These are phyloP conservation scores for Enteromius afrohamiltoni DNA, from an alignment of 2,797 vertebrate species.

Conservation along the genomic window DNA sequence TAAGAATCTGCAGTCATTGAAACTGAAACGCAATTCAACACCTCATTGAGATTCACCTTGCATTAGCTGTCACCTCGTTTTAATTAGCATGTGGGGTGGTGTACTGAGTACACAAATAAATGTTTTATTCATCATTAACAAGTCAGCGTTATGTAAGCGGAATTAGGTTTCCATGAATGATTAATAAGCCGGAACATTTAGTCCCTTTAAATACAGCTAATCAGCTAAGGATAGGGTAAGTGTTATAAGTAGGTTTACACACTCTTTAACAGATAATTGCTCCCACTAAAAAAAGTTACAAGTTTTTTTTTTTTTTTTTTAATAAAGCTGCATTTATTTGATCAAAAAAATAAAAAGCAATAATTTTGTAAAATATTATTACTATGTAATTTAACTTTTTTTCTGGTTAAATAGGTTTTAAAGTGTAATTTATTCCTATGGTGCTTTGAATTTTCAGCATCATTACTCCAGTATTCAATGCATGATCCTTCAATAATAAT, in stretches of 20 bases:
- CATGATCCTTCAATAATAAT: background rate
- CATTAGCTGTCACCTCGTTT: constrained; percentile 58
- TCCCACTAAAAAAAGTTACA: background rate
- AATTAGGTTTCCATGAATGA: constrained; percentile 58
- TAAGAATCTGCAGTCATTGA: background rate
- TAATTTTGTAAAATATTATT: background rate
- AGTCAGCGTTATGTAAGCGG: constrained; percentile 46
- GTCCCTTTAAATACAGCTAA: constrained; percentile 48
- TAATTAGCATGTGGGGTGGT: constrained; percentile 69
- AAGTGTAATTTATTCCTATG: background rate
- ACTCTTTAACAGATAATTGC: constrained; percentile 10
- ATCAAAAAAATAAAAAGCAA: background rate
- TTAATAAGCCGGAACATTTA: constrained; percentile 55
- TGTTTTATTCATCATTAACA: constrained; percentile 76
- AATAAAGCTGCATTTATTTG: background rate
- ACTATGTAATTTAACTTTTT: background rate
- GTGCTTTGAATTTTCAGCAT: background rate
- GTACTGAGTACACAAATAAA: constrained; percentile 71
- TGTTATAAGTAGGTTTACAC: background rate
- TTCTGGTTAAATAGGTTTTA: background rate
- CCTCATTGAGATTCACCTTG: constrained; percentile 51
- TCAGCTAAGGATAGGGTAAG: constrained; percentile 10
- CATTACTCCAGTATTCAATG: background rate
- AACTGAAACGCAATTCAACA: background rate
- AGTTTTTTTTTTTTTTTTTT: background rate